Conservation (phyloP, 2,888 invertebrate species). For the Andrena marginata region DNA sequence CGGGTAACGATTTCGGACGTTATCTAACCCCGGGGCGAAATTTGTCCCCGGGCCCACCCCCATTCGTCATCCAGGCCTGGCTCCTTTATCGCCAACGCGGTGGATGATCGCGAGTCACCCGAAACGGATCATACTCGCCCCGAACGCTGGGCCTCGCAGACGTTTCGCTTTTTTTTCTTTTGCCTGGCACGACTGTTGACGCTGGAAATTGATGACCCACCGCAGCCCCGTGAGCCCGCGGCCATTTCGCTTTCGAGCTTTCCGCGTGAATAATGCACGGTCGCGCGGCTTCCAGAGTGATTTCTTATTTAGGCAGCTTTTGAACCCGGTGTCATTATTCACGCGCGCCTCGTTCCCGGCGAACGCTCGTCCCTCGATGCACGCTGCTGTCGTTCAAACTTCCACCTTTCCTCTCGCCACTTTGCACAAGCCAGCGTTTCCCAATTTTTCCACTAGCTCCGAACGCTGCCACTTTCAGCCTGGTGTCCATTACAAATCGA, state of each 20-base stretch:
- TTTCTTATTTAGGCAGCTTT: slow-evolving; percentile 80
- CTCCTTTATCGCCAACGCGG: slow-evolving; percentile 53
- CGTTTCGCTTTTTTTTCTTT: slow-evolving; percentile 43
- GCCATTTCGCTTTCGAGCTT: slow-evolving; percentile 70
- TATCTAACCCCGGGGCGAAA: slow-evolving; percentile 66
- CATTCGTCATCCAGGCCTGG: slow-evolving; percentile 63
- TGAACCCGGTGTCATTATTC: slow-evolving; percentile 80
- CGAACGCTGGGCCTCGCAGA: slow-evolving; percentile 16
- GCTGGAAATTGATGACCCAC: slow-evolving; percentile 76
- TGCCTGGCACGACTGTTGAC: slow-evolving; percentile 47
- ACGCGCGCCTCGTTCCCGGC: slow-evolving; percentile 60
- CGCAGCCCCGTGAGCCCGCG: slow-evolving; percentile 36
- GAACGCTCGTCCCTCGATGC: slow-evolving; percentile 21
- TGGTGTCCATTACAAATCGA: too few relatives aligned
- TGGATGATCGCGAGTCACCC: slow-evolving; percentile 48
- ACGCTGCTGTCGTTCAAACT: slow-evolving; percentile 25
- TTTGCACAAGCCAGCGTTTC: background rate
- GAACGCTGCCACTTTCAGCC: background rate
- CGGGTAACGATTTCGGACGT: slow-evolving; percentile 64
- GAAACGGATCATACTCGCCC: slow-evolving; percentile 49
- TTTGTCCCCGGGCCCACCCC: slow-evolving; percentile 57
- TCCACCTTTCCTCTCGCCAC: background rate
- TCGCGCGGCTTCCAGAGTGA: slow-evolving; percentile 67
- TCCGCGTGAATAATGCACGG: slow-evolving; percentile 40
- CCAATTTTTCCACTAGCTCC: background rate